phyloP scores from a whole-genome alignment of 2,797 vertebrate species.

The Siniperca undulata region DNA sequence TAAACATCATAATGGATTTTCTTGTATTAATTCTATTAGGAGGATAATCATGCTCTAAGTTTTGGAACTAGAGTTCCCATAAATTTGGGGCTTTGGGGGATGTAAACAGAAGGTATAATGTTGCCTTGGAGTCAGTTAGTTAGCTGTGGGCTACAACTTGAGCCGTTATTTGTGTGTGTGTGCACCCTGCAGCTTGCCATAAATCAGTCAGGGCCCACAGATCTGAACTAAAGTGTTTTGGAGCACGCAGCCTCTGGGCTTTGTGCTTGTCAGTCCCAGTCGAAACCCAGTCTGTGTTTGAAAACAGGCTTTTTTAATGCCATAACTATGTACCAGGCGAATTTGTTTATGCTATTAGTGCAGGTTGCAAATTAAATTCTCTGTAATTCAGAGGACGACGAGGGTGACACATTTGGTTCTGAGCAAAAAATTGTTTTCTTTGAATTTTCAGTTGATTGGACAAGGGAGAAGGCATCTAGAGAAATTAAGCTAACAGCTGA shows the following conservation, averaged over 20 bases:
- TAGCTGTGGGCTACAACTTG: too few species aligned
- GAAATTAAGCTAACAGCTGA: constrained; percentile 33
- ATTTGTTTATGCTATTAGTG: constrained; percentile 37
- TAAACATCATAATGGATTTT: too few species aligned
- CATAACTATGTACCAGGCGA: neutral
- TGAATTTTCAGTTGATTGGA: constrained; percentile 42
- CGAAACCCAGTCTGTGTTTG: constrained; percentile 25
- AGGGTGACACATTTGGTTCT: neutral
- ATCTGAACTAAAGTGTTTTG: constrained; percentile 70
- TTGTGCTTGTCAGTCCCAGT: constrained; percentile 49
- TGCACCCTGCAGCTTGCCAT: constrained; percentile 57
- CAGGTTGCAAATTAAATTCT: constrained; percentile 43
- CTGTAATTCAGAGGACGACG: neutral
- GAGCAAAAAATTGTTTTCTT: constrained; percentile 23
- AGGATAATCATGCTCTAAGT: too few species aligned
- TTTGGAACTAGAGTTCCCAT: too few species aligned
- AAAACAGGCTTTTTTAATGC: constrained; percentile 18
- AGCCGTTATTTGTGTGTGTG: constrained; percentile 11
- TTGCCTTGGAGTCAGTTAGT: neutral
- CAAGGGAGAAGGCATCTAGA: constrained; percentile 38
- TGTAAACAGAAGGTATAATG: too few species aligned
- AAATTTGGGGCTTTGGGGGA: too few species aligned
- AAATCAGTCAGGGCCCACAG: constrained; percentile 66
- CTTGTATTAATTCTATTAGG: too few species aligned
- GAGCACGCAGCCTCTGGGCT: constrained; percentile 56